Evolutionary conservation across 2,888 invertebrate species (phyloP).

Genomic region (Phaonia tiefii): DNA sequence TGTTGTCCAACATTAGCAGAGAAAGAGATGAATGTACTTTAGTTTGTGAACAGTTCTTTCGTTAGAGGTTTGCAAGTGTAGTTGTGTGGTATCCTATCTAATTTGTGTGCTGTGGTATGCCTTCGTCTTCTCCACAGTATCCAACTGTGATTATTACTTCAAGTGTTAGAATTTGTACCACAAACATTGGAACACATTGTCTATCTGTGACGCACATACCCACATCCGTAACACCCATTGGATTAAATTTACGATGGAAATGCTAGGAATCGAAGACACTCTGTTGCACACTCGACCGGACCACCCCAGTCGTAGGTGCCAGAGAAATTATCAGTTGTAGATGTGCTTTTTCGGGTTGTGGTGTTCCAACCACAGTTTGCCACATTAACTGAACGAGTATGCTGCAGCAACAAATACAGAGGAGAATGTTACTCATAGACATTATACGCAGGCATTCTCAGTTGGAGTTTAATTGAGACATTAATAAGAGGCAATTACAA

Average conservation of each 20-base stretch:
- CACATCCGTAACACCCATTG: slow-evolving; percentile 35
- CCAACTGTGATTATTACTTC: slow-evolving; percentile 63
- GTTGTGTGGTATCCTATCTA: slow-evolving; percentile 20
- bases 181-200: slow-evolving; percentile 39
- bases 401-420: not conserved
- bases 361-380: slow-evolving; percentile 10
- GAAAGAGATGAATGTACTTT: no score
- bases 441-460: slow-evolving; percentile 33
- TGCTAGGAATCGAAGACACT: slow-evolving; percentile 24
- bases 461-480: slow-evolving; percentile 60
- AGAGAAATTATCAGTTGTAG: slow-evolving; percentile 34
- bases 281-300: slow-evolving; percentile 58
- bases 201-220: slow-evolving; percentile 23
- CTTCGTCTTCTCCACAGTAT: slow-evolving; percentile 15
- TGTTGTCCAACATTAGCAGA: no score
- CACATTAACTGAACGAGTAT: not conserved
- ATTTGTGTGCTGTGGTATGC: slow-evolving; percentile 16
- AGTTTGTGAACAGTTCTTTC: no score
- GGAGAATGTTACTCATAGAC: not conserved
- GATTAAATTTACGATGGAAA: slow-evolving; percentile 50
- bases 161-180: slow-evolving; percentile 60
- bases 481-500: slow-evolving; percentile 56
- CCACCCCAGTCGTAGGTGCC: slow-evolving; percentile 54
- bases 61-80: no score
- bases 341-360: not conserved